Evolutionary conservation across 2,797 vertebrate species (phyloP).

Genomic region (Sarcoramphus papa): DNA sequence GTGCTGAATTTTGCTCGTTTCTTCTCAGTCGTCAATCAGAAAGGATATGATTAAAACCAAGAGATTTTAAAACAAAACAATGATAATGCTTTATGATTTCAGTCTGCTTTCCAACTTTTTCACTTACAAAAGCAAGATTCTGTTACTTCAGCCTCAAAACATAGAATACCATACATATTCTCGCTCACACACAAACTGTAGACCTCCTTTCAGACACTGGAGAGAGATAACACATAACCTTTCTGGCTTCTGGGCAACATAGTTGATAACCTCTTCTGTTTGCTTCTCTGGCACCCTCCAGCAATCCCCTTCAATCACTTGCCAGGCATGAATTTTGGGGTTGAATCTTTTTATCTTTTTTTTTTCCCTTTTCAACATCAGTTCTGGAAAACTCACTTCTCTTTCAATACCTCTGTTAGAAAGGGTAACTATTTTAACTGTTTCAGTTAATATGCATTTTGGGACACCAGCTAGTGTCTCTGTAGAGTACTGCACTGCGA

Average conservation of each 20-base stretch:
- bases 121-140: background rate
- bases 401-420: background rate
- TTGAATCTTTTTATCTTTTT: background rate
- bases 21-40: background rate
- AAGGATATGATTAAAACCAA: background rate
- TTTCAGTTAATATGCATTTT: background rate
- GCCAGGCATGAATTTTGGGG: background rate
- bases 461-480: background rate
- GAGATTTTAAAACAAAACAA: background rate
- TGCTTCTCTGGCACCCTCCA: background rate
- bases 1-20: background rate
- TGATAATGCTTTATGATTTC: background rate
- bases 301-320: background rate
- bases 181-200: background rate
- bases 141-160: background rate
- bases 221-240: background rate
- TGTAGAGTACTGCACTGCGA: background rate
- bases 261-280: background rate
- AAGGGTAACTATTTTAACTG: background rate
- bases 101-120: background rate
- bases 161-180: background rate
- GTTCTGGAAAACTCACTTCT: background rate
- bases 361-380: rapidly evolving
- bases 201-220: background rate
- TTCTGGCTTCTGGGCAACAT: background rate